Conservation (phyloP, 2,113 vertebrate species). For the Otocyon megalotis region DNA sequence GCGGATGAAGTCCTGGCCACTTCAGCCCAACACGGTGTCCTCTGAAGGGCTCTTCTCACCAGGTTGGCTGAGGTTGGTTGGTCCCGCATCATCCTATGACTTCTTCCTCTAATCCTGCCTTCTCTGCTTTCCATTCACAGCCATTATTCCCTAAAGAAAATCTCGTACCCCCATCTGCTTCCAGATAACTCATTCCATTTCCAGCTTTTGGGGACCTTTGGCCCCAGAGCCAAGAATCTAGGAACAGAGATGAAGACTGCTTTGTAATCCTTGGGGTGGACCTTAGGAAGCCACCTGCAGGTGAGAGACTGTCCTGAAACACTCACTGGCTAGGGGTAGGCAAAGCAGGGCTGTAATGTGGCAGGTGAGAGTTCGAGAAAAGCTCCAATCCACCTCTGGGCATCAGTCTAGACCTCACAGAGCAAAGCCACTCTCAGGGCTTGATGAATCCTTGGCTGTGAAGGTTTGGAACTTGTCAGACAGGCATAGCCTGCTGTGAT, state of each 20-base stretch:
- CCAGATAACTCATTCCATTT: neutral
- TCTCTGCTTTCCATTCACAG: neutral
- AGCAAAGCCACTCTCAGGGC: neutral
- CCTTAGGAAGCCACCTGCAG: neutral
- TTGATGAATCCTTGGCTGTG: neutral
- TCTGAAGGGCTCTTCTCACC: neutral
- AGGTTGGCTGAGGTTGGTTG: accelerated
- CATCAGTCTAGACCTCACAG: neutral
- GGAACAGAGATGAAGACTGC: no score
- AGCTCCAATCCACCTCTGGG: neutral
- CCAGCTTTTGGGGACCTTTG: neutral
- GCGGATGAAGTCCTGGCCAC: neutral
- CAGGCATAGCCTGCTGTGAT: neutral
- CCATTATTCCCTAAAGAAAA: neutral
- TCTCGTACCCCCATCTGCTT: neutral
- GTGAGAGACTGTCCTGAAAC: neutral
- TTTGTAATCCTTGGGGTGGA: neutral
- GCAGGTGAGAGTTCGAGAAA: neutral
- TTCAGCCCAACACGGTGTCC: accelerated
- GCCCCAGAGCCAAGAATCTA: neutral
- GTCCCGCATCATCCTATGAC: neutral
- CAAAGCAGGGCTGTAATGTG: neutral
- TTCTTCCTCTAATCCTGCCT: neutral
- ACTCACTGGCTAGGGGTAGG: neutral
- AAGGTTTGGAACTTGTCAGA: neutral